A percentile compares a stretch with the other conserved stretches of the same genome.
Evolutionary conservation across 1,140 invertebrate genomes (phyloP).

Genomic region (Solenopsis fugax): DNA sequence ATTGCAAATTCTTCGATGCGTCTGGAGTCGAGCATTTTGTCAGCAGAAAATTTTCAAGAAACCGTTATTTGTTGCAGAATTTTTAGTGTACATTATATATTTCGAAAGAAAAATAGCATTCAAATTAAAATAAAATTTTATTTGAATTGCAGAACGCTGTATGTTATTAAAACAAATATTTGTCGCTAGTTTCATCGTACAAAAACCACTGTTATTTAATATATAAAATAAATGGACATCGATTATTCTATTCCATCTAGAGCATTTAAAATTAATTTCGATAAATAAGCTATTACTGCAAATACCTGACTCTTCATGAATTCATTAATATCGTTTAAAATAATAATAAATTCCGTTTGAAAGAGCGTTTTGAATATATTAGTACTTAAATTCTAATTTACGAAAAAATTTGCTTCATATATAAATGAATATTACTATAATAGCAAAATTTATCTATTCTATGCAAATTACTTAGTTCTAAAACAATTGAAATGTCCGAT

Average conservation of each 20-base stretch:
- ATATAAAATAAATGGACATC: neutral
- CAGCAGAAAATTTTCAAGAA: neutral
- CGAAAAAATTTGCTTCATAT: neutral
- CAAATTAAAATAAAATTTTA: neutral
- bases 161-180: neutral
- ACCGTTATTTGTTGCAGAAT: neutral
- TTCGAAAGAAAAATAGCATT: neutral
- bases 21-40: neutral
- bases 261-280: neutral
- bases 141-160: neutral
- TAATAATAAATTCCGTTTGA: neutral
- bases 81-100: slow-evolving; percentile 25
- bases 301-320: neutral
- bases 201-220: neutral
- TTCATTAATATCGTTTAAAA: neutral
- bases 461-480: neutral
- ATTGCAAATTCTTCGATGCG: neutral
- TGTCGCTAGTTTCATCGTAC: neutral
- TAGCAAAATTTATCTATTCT: neutral
- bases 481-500: neutral
- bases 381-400: neutral
- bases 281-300: neutral
- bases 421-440: neutral
- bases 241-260: neutral
- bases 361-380: neutral